Conservation (phyloP, 2,888 invertebrate species). For the Athrips mouffetella region DNA sequence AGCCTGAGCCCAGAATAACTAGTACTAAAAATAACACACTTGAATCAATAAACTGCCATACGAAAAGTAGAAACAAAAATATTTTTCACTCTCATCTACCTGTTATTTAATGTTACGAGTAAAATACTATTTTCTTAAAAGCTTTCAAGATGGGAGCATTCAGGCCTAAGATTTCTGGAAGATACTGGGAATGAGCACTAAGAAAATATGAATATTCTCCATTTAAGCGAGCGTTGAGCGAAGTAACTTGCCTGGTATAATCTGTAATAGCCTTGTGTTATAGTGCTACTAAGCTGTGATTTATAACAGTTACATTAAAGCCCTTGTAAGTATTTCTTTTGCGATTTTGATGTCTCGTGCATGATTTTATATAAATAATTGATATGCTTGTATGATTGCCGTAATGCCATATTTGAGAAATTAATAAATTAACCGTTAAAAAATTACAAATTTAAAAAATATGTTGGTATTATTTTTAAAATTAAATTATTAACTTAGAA, state of each 20-base stretch:
- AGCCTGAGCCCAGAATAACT: too few relatives aligned
- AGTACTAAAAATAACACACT: too few relatives aligned
- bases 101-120: not conserved
- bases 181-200: slow-evolving; percentile 6
- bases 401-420: too few relatives aligned
- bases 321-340: not conserved
- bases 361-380: not conserved
- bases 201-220: slow-evolving; percentile 24
- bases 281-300: not conserved
- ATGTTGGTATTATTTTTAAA: too few relatives aligned
- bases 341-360: not conserved
- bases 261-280: slow-evolving; percentile 35
- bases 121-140: not conserved
- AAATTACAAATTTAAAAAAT: too few relatives aligned
- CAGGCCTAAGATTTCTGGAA: slow-evolving; percentile 8
- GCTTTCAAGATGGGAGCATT: not conserved
- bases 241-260: slow-evolving; percentile 35
- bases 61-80: not conserved
- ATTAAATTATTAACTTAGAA: too few relatives aligned
- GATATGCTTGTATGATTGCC: too few relatives aligned
- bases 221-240: slow-evolving; percentile 33
- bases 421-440: too few relatives aligned
- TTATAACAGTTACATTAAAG: not conserved
- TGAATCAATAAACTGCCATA: too few relatives aligned
- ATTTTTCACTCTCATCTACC: not conserved